Base-by-base conservation (phyloP, 2,888 invertebrate species). In the Oscheius sp. region DNA sequence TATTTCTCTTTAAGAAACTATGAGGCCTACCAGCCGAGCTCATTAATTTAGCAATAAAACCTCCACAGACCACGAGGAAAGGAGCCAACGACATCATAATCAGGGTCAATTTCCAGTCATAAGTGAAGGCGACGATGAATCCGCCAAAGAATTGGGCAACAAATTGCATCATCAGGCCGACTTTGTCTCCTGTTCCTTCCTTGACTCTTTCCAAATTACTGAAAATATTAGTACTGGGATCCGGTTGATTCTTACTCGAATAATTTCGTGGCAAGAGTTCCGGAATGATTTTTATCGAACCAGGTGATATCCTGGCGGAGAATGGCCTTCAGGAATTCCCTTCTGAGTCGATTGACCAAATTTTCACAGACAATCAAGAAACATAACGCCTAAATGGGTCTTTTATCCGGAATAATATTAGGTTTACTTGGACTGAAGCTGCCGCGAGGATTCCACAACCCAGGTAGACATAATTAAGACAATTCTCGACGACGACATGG, bases 201-300 rank as follows among this genome's bases (percentile, higher is more conserved):
- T 84, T 83, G 6, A 87, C 80, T 49, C 87, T 72, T 59, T 86
- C 88, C 61, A 88, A 74, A 53, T 88, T 86, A 66, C 86, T 86
- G 74, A 66, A 82, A 74, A 27, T 46, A 13, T n/a, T n/a, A n/a
- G n/a, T n/a, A n/a, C n/a, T n/a, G n/a, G n/a, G n/a, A n/a, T n/a
- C n/a, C n/a, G n/a, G n/a, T n/a, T n/a, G n/a, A 29, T 7, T 74
- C 88, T 85, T 86, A 91, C 91, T 91, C 91, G n/a, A 91, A 89
- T 13, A 91, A 84, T 79, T 90, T 90, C 2, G 89, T 89, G 1
- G 90, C 89, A 56, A 91, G 85, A 75, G 90, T 90, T 46, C 91
- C 91, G n/a, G 89, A 89, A 73, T 90, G 89, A 76, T 90, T 89
- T 27, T 87, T 88, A 79, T 90, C 90, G 82, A 88, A 90, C 89